Base-by-base conservation (phyloP, 2,888 invertebrate species). In the Erynnis tages region DNA sequence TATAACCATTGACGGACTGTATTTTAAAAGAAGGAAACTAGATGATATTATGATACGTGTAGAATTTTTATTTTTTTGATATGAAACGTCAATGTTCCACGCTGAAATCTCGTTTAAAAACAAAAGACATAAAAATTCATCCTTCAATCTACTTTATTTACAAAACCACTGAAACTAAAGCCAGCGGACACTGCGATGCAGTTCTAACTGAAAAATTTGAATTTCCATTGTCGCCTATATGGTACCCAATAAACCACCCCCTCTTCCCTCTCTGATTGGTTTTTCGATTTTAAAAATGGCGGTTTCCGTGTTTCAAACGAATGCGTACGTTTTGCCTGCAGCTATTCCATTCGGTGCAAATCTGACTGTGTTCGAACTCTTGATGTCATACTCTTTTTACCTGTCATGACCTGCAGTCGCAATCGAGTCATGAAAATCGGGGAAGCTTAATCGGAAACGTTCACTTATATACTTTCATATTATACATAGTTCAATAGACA, bases 381-480 rank as follows among this genome's bases (percentile, higher is more conserved):
- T 50, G 43, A 50, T 43, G 43, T 50, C 50, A 50, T 50, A 50
- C 16, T 50, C 43, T 43, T 50, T 50, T 50, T 50, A 50, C 43
- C 50, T 50, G 50, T 50, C 50, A 50, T 44, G 50, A 50, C 50
- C 50, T 50, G 50, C 35, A 35, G 43, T 43, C 37, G 43, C 50
- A 19, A 29, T 44, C 43, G 27, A 29, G 35, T 44, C 27, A 35
- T 44, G 37, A 44, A 50, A 41, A 37, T 29, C 35, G 34, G 27
- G 43, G 29, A 29, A 37, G 27, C 17, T 37, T 37, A 38, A 29
- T 37, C 27, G 47, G 25, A 25, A 45, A 37, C 29, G 14, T 35
- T 13, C 8, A 21, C 13, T n/a, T 37, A 7, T 29, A 30, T 21
- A 29, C 16, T 35, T 14, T 16, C n/a, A n/a, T n/a, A n/a, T n/a